Evolutionary conservation across 2,113 vertebrate species (phyloP), one percentile per base, ranked within the genome.

Genomic region (Acrocephalus arundinaceus): DNA sequence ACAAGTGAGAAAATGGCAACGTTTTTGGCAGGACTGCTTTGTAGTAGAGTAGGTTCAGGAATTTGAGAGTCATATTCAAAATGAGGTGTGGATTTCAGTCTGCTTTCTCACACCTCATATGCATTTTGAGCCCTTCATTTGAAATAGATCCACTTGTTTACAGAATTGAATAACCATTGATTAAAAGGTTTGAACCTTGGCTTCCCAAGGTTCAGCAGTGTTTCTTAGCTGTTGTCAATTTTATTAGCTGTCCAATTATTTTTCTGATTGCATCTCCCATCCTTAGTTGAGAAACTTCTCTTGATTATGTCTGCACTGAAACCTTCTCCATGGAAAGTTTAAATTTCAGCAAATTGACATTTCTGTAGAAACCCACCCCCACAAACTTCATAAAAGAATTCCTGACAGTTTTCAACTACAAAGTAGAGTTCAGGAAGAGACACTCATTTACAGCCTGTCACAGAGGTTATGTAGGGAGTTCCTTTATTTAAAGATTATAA

Each of bases 401-500:
- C 35, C 37, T 73, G 18, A 43, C 43, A 59, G 46, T 62, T 62
- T 90, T 51, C 8, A 41, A 1, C n/a, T 70, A 37, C n/a, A 77
- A 89, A 76, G 21, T 57, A n/a, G 39, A 57, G 45, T 57, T 72
- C 80, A 91, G 23, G 8, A 63, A 37, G 30, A 66, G 48, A 58
- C 13, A 66, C 19, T 39, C 13, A 28, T 70, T 90, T 15, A 6
- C 10, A 90, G 35, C 14, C 31, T 83, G 35, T 59, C 75, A 45
- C 3, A 77, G 33, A 62, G 43, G 39, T 94, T 62, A 89, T 82
- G 20, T 13, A 71, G 43, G 21, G 46, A 51, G 21, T 24, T 82
- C 70, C 43, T 77, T 93, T 90, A 52, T 73, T 93, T 90, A 87
- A 91, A 80, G 33, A 88, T 80, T 30, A 35, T 68, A 94, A 52